phyloP scores from a whole-genome alignment of 2,113 vertebrate species.

The Cinclus cinclus region DNA sequence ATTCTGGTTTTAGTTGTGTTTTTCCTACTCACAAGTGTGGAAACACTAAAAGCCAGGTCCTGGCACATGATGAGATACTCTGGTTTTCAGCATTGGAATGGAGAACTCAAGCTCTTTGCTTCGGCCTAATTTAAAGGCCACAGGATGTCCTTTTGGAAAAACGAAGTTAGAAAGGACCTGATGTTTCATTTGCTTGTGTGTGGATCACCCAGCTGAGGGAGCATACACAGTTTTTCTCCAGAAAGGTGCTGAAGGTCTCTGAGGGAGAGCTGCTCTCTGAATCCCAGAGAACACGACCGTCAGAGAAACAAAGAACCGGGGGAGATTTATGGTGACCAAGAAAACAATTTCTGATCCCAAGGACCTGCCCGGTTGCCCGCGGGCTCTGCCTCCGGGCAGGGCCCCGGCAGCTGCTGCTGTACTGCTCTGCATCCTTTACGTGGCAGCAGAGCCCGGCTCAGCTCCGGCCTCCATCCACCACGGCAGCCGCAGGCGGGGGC shows the following conservation, averaged over 20 bases:
- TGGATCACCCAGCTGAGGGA: background rate
- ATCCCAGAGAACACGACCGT: background rate
- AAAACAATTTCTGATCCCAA: background rate
- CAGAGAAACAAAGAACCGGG: background rate
- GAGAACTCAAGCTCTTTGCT: background rate
- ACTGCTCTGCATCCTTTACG: background rate
- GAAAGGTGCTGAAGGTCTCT: background rate
- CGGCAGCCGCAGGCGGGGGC: background rate
- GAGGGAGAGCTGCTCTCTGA: background rate
- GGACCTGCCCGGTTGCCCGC: background rate
- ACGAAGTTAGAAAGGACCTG: background rate
- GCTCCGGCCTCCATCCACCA: background rate
- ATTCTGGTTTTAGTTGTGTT: background rate
- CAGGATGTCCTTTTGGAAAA: background rate
- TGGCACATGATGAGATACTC: background rate
- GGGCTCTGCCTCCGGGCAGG: background rate
- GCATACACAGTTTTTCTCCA: background rate
- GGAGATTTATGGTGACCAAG: background rate
- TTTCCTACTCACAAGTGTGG: background rate
- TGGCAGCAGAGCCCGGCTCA: constrained; percentile 48
- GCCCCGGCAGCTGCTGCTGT: background rate
- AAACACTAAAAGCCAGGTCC: background rate
- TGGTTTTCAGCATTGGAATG: background rate
- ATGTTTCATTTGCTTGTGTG: background rate
- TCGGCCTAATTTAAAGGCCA: background rate